A percentile compares a stretch with the other conserved stretches of the same genome.
Evolutionary conservation across 2,888 invertebrate species (phyloP).

Genomic region (Malthinus seriepunctatus): DNA sequence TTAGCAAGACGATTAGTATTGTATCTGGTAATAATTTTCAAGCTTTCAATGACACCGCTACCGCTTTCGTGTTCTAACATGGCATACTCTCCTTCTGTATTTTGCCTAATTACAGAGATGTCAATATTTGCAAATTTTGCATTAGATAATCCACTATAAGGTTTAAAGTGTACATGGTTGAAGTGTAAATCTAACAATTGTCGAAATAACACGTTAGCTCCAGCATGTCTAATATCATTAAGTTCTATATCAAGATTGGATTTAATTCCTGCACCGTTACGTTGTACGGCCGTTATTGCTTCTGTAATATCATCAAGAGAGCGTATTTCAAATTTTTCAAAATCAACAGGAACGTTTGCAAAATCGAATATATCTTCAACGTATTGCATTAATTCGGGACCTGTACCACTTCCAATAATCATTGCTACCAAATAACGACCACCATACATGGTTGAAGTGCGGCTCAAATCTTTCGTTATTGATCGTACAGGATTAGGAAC

Average conservation of each 20-base stretch:
- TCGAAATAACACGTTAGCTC: slow-evolving; percentile 60
- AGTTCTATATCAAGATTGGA: slow-evolving; percentile 56
- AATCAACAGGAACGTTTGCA: slow-evolving; percentile 46
- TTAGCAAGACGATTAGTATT: slow-evolving; percentile 60
- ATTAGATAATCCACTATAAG: slow-evolving; percentile 56
- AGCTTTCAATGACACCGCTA: slow-evolving; percentile 64
- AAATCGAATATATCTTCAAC: slow-evolving; percentile 42
- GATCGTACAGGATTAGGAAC: too few species aligned
- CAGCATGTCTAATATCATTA: slow-evolving; percentile 37
- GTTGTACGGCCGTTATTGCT: slow-evolving; percentile 42
- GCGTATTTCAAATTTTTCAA: slow-evolving; percentile 41
- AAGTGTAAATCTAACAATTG: slow-evolving; percentile 61
- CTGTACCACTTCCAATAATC: slow-evolving; percentile 42
- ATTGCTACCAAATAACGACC: slow-evolving; percentile 37
- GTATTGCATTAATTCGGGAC: slow-evolving; percentile 45
- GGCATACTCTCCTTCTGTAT: slow-evolving; percentile 68
- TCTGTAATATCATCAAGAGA: slow-evolving; percentile 33
- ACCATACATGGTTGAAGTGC: slow-evolving; percentile 30
- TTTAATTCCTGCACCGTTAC: slow-evolving; percentile 46
- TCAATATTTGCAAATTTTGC: slow-evolving; percentile 57
- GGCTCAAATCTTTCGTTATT: too few species aligned
- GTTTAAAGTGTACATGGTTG: slow-evolving; percentile 60
- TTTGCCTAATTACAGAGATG: slow-evolving; percentile 64
- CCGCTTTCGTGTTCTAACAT: slow-evolving; percentile 65
- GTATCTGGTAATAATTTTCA: slow-evolving; percentile 60